Base-by-base conservation (phyloP, 2,888 invertebrate species). In the Argyresthia albistria region DNA sequence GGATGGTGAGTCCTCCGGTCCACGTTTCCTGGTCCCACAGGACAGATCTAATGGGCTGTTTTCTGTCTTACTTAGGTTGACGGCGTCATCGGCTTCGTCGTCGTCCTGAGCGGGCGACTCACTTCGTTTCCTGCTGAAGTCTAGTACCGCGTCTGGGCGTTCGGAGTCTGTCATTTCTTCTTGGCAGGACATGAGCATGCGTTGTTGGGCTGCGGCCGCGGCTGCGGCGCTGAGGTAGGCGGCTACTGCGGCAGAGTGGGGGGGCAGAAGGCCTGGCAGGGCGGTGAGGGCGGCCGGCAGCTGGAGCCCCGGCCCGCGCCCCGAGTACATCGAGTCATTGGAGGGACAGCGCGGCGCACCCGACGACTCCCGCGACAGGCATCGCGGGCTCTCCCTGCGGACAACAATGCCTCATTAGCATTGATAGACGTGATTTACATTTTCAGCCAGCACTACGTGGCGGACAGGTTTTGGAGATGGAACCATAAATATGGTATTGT, bases 371-470 rank as follows among this genome's bases (percentile, higher is more conserved):
- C 94, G 90, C 54, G 95, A 95, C 62, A 94, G 91, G 82, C 95
- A 95, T 70, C 95, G 91, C 60, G 94, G 94, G 80, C 93, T 94
- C 80, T 95, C 94, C 87, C 95, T 95, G 91, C 14, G 91, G 90
- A 83, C 89, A 88, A 88, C 69, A 66, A 73, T 57, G 46, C 54
- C 62, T 56, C 59, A 72, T 67, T 69, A 43, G 15, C 62, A 62
- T 63, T 58, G 57, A 65, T 49, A 15, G n/a, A 8, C 11, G 25
- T 25, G 25, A 25, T 25, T 25, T 25, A 25, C 25, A 25, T 25
- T 25, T 25, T 25, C 25, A 25, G 25, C 25, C 6, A 25, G 6
- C 2, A 25, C 25, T 25, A 6, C 25, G 25, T 6, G 25, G 2
- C 25, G 25, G 25, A 25, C 25, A 25, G 25, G 25, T 25, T 25